Percentiles rank a stretch among this genome's conserved stretches.
Conservation (phyloP, 2,797 vertebrate genomes). For the Masticophis lateralis region DNA sequence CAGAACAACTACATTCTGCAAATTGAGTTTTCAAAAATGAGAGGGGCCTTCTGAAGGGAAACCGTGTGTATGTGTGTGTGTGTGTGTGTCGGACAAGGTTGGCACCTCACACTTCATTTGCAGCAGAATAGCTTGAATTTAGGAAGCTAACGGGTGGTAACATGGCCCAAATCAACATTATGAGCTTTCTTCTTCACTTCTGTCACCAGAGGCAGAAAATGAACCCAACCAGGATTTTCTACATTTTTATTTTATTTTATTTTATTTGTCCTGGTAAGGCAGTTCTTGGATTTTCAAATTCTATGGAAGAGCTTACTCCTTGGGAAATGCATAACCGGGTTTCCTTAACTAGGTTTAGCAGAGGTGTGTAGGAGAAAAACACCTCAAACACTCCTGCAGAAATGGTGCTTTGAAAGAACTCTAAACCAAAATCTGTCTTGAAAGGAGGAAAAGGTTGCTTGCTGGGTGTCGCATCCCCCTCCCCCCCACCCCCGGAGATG, state of each 20-base stretch:
- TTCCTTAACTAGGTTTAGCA: neutral
- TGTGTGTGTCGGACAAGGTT: neutral
- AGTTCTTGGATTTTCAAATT: neutral
- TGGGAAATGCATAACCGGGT: neutral
- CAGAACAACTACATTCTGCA: neutral
- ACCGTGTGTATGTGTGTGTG: neutral
- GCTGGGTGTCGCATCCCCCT: no score
- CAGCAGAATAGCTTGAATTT: neutral
- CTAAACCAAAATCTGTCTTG: neutral
- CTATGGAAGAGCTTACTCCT: no score
- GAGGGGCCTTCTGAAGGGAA: neutral
- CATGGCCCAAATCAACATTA: neutral
- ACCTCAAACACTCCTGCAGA: neutral
- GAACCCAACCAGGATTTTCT: neutral
- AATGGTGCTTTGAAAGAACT: neutral
- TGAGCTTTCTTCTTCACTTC: neutral
- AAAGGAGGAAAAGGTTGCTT: neutral
- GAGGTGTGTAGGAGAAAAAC: neutral
- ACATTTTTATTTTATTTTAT: no score
- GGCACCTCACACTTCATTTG: neutral
- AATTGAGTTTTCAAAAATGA: neutral
- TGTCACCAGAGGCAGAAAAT: neutral
- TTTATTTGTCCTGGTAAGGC: neutral
- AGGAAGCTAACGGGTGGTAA: neutral
- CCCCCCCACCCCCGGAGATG: fast-evolving